phyloP scores from a whole-genome alignment of 2,888 invertebrate species.

The Deilephila porcellus region DNA sequence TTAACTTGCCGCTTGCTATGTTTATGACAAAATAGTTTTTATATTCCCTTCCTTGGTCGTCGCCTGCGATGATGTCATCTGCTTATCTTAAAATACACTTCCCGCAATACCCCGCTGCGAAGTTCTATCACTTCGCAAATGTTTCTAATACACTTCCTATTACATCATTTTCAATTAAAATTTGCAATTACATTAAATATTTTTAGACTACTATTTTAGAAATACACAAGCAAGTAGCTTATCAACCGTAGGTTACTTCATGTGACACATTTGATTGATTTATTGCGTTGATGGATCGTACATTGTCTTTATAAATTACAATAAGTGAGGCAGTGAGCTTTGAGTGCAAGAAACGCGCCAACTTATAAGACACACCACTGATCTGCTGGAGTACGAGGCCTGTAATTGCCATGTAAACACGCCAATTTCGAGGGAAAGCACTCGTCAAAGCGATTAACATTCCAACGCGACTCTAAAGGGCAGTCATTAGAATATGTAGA shows the following conservation, averaged over 20 bases:
- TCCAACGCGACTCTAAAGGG: not conserved
- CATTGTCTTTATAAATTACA: slow-evolving; percentile 1
- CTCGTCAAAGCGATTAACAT: slow-evolving; percentile 18
- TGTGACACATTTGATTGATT: slow-evolving; percentile 10
- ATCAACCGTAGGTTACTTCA: not conserved
- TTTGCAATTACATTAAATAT: no score
- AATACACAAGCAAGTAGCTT: slow-evolving; percentile 3
- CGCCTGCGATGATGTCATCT: slow-evolving; percentile 73
- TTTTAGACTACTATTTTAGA: not conserved
- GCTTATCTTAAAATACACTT: slow-evolving; percentile 52
- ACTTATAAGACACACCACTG: slow-evolving; percentile 10
- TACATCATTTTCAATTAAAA: not conserved
- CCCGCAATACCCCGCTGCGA: slow-evolving; percentile 48
- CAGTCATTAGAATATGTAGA: slow-evolving; percentile 23
- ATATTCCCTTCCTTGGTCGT: slow-evolving; percentile 63
- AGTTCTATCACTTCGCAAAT: slow-evolving; percentile 52
- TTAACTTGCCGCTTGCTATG: slow-evolving; percentile 61
- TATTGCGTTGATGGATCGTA: not conserved
- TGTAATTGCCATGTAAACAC: slow-evolving; percentile 2
- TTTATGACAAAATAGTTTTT: slow-evolving; percentile 58
- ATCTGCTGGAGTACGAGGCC: slow-evolving; percentile 32
- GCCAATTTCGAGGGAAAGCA: slow-evolving; percentile 28
- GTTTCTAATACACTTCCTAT: slow-evolving; percentile 8
- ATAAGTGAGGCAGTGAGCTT: not conserved
- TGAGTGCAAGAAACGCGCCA: not conserved